A percentile compares a stretch with the other conserved stretches of the same genome.
These are phyloP conservation scores for Deroplatys truncata DNA, from an alignment of 2,888 invertebrate species.

Conservation along the genomic window DNA sequence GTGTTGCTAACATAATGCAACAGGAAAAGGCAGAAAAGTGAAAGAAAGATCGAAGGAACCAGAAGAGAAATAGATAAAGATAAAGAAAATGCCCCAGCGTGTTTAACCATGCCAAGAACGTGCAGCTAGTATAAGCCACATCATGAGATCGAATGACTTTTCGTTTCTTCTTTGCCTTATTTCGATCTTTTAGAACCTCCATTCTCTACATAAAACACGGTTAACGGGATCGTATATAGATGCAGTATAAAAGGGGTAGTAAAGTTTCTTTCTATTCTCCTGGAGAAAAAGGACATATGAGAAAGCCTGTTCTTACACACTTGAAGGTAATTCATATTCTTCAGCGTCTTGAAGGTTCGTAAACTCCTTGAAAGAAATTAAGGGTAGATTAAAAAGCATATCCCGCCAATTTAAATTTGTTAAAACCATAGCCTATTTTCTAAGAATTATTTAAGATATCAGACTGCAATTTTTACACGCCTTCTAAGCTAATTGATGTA, in stretches of 20 bases:
- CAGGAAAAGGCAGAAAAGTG: background rate
- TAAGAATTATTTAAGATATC: too few species aligned
- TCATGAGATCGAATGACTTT: constrained; percentile 7
- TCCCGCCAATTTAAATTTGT: too few species aligned
- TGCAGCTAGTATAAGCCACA: background rate
- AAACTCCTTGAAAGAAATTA: too few species aligned
- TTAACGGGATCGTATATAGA: background rate
- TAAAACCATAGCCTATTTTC: too few species aligned
- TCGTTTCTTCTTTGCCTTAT: background rate
- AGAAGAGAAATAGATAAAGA: too few species aligned
- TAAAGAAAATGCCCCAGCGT: background rate
- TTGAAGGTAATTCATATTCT: too few species aligned
- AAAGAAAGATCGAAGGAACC: background rate
- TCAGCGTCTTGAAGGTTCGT: too few species aligned
- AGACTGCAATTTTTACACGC: too few species aligned
- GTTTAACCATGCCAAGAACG: constrained; percentile 2
- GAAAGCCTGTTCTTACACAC: too few species aligned
- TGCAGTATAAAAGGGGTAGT: background rate
- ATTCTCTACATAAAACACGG: too few species aligned
- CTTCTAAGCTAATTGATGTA: too few species aligned
- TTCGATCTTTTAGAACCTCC: background rate
- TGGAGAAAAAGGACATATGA: background rate
- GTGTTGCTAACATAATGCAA: background rate
- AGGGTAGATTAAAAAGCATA: too few species aligned
- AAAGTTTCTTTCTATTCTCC: background rate